These are phyloP conservation scores for Lepidonotus clava DNA, from an alignment of 2,888 invertebrate species.

Conservation along the genomic window DNA sequence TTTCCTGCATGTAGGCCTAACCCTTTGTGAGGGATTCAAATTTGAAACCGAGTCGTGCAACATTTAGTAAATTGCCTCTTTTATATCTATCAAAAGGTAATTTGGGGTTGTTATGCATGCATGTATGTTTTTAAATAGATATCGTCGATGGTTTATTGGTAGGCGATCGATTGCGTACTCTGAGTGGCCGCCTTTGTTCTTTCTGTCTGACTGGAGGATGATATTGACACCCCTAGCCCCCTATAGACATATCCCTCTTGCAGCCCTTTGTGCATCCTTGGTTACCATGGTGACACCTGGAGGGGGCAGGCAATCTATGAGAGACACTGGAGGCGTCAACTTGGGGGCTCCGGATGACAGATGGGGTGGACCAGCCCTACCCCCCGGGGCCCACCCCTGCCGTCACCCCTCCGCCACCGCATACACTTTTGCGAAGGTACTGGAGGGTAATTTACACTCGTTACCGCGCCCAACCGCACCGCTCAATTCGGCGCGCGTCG, in stretches of 20 bases:
- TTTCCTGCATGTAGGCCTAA: too few relatives aligned
- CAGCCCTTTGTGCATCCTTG: background rate
- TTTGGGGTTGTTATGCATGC: too few relatives aligned
- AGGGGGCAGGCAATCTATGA: background rate
- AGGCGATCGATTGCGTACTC: too few relatives aligned
- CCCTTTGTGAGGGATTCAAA: too few relatives aligned
- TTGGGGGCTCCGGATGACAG: background rate
- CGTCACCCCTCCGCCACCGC: background rate
- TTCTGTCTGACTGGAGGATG: background rate
- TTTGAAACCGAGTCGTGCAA: too few relatives aligned
- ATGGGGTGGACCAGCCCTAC: background rate
- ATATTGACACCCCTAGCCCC: background rate
- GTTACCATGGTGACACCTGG: slow-evolving; percentile 28
- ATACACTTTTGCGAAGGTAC: background rate
- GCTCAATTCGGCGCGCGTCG: slow-evolving; percentile 6
- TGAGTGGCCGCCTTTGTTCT: background rate
- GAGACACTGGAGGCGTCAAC: background rate
- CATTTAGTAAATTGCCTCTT: too few relatives aligned
- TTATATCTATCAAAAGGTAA: too few relatives aligned
- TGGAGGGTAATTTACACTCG: slow-evolving; percentile 19
- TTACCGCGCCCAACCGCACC: background rate
- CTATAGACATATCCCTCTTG: background rate
- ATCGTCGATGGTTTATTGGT: too few relatives aligned
- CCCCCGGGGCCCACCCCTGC: background rate
- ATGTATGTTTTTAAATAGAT: too few relatives aligned